These are phyloP conservation scores for Tineola bisselliella DNA, from an alignment of 2,888 invertebrate species.

Conservation along the genomic window DNA sequence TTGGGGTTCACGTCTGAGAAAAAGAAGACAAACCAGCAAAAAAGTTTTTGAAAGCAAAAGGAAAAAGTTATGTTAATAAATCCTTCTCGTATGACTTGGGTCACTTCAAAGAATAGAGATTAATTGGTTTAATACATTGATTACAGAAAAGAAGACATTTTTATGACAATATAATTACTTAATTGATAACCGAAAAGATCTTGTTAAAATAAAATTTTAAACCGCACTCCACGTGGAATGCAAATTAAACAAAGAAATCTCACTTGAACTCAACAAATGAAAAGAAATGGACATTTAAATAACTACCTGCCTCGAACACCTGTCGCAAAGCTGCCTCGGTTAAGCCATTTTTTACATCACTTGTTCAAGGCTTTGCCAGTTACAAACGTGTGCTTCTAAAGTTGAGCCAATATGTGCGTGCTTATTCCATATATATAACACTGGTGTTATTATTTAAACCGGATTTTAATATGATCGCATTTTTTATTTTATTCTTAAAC, in stretches of 20 bases:
- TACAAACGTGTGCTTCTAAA: background rate
- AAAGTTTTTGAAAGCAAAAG: background rate
- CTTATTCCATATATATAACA: background rate
- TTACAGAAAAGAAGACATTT: no score
- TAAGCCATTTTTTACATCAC: background rate
- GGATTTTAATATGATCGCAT: background rate
- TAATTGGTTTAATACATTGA: no score
- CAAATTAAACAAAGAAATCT: slow-evolving; percentile 31
- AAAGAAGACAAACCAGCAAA: background rate
- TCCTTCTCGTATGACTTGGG: background rate
- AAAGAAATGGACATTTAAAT: background rate
- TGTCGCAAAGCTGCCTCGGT: slow-evolving; percentile 13
- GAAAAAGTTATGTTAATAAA: background rate
- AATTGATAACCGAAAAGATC: background rate
- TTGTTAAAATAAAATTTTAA: background rate
- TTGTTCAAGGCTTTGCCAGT: background rate
- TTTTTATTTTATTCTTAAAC: background rate
- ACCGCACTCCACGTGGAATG: background rate
- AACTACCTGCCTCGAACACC: slow-evolving; percentile 48
- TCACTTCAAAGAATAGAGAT: no score
- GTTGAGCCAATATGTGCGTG: background rate
- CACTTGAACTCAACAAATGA: slow-evolving; percentile 10
- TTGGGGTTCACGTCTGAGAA: slow-evolving; percentile 21
- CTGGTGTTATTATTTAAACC: background rate
- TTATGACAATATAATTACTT: background rate